Conservation (phyloP, 2,888 invertebrate genomes). For the Harmothoe impar region DNA sequence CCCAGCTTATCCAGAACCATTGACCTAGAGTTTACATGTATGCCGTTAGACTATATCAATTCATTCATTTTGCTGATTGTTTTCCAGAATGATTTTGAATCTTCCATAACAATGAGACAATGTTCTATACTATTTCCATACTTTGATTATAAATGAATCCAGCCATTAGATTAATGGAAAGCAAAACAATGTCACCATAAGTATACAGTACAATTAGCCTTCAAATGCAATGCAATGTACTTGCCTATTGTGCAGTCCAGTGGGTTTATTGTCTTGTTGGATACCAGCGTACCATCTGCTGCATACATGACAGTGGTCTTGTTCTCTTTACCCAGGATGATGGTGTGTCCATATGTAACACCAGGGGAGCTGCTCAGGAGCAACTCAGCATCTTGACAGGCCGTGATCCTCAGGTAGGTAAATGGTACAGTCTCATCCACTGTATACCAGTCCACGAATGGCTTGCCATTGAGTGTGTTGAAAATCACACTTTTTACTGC, state of each 20-base stretch:
- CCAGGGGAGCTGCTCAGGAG: slow-evolving; percentile 18
- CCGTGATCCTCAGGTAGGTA: background rate
- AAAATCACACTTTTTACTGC: slow-evolving; percentile 26
- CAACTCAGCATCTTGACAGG: slow-evolving; percentile 16
- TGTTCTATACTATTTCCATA: too few species aligned
- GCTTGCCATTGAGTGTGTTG: background rate
- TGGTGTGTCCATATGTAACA: slow-evolving; percentile 22
- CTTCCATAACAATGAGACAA: too few species aligned
- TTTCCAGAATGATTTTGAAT: too few species aligned
- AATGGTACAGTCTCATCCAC: background rate
- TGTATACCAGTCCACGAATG: slow-evolving; percentile 25
- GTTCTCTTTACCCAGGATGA: slow-evolving; percentile 8
- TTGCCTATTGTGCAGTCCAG: background rate
- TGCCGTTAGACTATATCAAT: too few species aligned
- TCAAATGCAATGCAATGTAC: too few species aligned
- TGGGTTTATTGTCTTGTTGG: background rate
- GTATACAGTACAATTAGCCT: too few species aligned
- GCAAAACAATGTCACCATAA: too few species aligned
- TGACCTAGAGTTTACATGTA: too few species aligned
- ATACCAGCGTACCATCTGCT: background rate
- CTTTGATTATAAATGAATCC: too few species aligned
- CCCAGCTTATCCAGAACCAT: slow-evolving; percentile 57
- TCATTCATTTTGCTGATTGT: too few species aligned
- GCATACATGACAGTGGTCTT: background rate
- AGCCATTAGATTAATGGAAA: too few species aligned